Evolutionary conservation across 2,888 invertebrate species (phyloP), one percentile per base, ranked within the genome.

Genomic region (Notodonta dromedarius): DNA sequence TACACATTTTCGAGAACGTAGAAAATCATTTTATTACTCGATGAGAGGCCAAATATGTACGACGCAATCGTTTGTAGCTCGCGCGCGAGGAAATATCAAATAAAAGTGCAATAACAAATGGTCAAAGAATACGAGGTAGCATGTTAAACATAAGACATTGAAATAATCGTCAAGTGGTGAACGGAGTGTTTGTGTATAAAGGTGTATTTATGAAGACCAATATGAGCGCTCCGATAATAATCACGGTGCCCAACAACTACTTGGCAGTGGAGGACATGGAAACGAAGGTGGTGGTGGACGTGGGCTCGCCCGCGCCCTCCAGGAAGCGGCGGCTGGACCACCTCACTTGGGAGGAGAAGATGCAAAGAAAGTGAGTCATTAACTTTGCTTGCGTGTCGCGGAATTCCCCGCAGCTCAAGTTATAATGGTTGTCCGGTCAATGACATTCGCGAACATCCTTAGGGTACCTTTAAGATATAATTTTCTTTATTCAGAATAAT

Each of bases 331-430:
- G 97, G 59, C 91, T 98, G 77, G 98, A 98, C 85, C 98, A 98
- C 85, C 89, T 98, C 53, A 94, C 97, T 63, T 96, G 97, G 96
- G 98, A 98, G 81, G 97, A 98, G 85, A 98, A 98, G 85, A 94
- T 98, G 78, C 96, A 97, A 87, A 94, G 98, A 84, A 97, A 97
- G 97, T 97, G 90, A 94, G 97, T 95, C 53, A 62, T 67, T 65
- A 58, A 65, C 59, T 58, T 69, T 83, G 86, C 80, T 69, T 82
- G 82, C 84, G 85, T 86, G 85, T 83, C 80, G 76, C 61, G 62
- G 70, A 69, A 69, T 75, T 61, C 56, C 59, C 50, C 55, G n/a
- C 50, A 63, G 69, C 48, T 76, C 73, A 70, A 65, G 11, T 65
- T 75, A 72, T 3, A 59, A 12, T 70, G 68, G 74, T n/a, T 56